Base-by-base conservation (phyloP, 2,888 invertebrate genomes). In the Trypoxylon attenuatum region DNA sequence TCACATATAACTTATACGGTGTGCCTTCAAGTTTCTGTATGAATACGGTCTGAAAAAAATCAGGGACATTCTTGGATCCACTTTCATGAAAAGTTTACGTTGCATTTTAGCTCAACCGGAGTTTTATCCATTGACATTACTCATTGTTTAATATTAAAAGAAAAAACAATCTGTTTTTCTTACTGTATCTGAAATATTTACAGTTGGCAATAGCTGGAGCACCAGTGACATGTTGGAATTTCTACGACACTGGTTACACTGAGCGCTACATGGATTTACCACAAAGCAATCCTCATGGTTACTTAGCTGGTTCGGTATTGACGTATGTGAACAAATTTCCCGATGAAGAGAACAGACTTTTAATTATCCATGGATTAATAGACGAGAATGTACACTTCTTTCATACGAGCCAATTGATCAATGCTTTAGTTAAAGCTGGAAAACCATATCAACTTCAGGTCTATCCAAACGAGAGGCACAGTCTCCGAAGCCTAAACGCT, bases 381-480 rank as follows among this genome's bases (percentile, higher is more conserved):
- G 99, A 99, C 87, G 99, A 99, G 88, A 99, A 99, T 86, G 99
- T 99, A 0, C 99, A 99, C 87, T 99, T 99, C 88, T 93, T 94
- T 77, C 99, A 99, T 88, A 97, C 98, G 10, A 96, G 95, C 79
- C 93, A 95, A 75, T 89, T 99, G 64, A 93, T 99, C 19, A 94
- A 95, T 70, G 94, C 94, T 58, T 90, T 99, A 65, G 93, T 98
- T 56, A 92, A 94, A 76, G 93, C 94, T n/a, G 97, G 98, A 68
- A 99, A 99, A 88, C 99, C 99, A 0, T 98, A 99, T 86, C 92
- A 96, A 78, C 88, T 97, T 65, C 94, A 98, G 91, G 91, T 99
- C 16, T 99, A 98, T 86, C 99, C 99, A 0, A 95, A 95, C 71
- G 99, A 99, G 87, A 90, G 99, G 69, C 99, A 99, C 87, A 98